A percentile compares a stretch with the other conserved stretches of the same genome.
Evolutionary conservation across 1,140 invertebrate species (phyloP).

Genomic region (Tetraneura akinire): DNA sequence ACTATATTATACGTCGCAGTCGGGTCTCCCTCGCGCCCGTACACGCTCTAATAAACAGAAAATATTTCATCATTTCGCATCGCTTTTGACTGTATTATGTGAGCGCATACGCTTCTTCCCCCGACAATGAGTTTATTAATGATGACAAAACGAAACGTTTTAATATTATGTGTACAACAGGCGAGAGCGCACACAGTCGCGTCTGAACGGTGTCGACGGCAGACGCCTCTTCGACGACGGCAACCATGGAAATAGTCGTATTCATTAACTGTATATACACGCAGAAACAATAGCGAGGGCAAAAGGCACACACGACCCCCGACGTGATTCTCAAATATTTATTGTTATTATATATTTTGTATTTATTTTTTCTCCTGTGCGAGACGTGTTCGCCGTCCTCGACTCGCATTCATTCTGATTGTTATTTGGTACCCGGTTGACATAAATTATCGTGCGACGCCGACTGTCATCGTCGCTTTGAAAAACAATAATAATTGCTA

Average conservation of each 20-base stretch:
- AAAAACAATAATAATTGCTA: too few relatives aligned
- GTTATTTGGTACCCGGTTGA: too few relatives aligned
- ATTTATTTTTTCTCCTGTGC: too few relatives aligned
- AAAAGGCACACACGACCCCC: neutral
- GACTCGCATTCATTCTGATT: too few relatives aligned
- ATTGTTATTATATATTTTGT: too few relatives aligned
- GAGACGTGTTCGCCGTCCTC: too few relatives aligned
- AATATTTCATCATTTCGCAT: constrained; percentile 12
- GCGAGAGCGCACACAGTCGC: too few relatives aligned
- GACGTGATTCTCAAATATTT: too few relatives aligned
- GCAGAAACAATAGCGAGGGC: neutral
- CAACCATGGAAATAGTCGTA: neutral
- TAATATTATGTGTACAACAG: neutral
- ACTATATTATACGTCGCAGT: neutral
- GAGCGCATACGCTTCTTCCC: neutral
- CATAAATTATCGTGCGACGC: too few relatives aligned
- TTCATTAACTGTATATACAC: neutral
- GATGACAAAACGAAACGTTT: constrained; percentile 29
- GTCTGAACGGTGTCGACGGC: neutral
- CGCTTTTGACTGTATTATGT: constrained; percentile 5
- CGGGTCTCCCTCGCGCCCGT: neutral
- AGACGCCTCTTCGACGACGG: neutral
- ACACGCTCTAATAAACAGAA: constrained; percentile 30
- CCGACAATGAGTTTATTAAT: constrained; percentile 43
- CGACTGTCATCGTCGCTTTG: too few relatives aligned